These are phyloP conservation scores for Penaeus monodon DNA, from an alignment of 2,888 invertebrate species.

Conservation along the genomic window DNA sequence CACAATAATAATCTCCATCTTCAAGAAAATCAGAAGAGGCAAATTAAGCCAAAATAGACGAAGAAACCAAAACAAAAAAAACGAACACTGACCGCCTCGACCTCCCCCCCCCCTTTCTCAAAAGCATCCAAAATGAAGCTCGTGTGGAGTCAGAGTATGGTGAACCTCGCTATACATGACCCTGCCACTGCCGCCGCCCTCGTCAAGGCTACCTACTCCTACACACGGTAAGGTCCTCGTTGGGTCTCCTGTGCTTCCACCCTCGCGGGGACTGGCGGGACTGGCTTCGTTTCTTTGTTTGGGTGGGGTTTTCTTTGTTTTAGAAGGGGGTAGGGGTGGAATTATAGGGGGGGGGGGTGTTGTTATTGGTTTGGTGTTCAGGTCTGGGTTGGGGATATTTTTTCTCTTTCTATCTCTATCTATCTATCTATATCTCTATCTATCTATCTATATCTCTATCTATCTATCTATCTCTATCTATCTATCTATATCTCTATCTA, in stretches of 20 bases:
- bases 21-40: not conserved
- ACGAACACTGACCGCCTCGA: not conserved
- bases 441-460: not conserved
- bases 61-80: not conserved
- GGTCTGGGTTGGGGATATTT: too few species aligned
- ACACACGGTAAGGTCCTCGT: conserved; percentile 8
- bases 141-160: conserved; percentile 47
- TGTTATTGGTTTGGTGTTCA: not conserved
- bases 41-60: not conserved
- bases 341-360: too few species aligned
- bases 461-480: not conserved
- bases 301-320: not conserved
- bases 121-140: conserved; percentile 11
- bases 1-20: too few species aligned
- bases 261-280: too few species aligned
- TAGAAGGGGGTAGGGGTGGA: too few species aligned
- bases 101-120: too few species aligned
- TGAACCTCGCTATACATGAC: conserved; percentile 49
- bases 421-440: not conserved
- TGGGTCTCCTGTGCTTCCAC: not conserved
- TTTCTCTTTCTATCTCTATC: not conserved
- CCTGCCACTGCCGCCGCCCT: conserved; percentile 41
- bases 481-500: not conserved
- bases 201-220: conserved; percentile 23
- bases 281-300: not conserved